These are phyloP conservation scores for Manacus vitellinus DNA, from an alignment of 2,113 vertebrate genomes.

Conservation along the genomic window DNA sequence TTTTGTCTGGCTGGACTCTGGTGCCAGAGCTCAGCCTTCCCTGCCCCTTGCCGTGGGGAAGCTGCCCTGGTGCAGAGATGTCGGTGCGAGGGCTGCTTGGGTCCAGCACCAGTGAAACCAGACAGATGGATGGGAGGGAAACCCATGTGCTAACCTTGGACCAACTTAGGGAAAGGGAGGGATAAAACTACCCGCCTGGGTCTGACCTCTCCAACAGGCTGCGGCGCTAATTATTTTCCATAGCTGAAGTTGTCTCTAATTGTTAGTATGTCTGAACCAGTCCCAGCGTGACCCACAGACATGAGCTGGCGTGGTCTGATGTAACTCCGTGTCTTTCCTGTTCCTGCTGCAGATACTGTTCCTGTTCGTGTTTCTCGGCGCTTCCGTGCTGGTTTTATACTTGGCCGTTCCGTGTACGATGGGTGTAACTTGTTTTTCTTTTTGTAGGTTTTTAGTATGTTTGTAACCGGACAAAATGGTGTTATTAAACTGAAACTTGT, in stretches of 20 bases:
- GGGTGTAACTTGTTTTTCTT: conserved; percentile 46
- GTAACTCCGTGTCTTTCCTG: conserved; percentile 33
- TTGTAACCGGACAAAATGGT: conserved; percentile 55
- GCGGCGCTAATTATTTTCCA: neutral
- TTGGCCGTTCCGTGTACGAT: conserved; percentile 15
- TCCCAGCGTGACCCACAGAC: neutral
- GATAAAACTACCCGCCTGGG: neutral
- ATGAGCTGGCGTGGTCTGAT: neutral
- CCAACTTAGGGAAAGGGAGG: neutral
- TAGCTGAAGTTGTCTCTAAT: conserved; percentile 51
- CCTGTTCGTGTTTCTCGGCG: conserved; percentile 40
- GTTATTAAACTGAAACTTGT: conserved; percentile 63
- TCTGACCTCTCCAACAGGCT: neutral
- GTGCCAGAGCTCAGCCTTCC: neutral
- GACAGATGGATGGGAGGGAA: neutral
- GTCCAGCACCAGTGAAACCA: neutral
- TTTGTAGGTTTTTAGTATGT: conserved; percentile 72
- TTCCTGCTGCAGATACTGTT: conserved; percentile 32
- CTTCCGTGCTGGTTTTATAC: conserved; percentile 57
- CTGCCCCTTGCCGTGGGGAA: neutral
- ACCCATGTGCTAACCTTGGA: neutral
- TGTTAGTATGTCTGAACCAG: conserved; percentile 33
- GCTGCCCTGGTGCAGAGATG: neutral
- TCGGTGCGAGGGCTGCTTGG: accelerated
- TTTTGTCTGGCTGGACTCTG: neutral